These are phyloP conservation scores for Tachina grossa DNA, from an alignment of 2,888 invertebrate species.

Conservation along the genomic window DNA sequence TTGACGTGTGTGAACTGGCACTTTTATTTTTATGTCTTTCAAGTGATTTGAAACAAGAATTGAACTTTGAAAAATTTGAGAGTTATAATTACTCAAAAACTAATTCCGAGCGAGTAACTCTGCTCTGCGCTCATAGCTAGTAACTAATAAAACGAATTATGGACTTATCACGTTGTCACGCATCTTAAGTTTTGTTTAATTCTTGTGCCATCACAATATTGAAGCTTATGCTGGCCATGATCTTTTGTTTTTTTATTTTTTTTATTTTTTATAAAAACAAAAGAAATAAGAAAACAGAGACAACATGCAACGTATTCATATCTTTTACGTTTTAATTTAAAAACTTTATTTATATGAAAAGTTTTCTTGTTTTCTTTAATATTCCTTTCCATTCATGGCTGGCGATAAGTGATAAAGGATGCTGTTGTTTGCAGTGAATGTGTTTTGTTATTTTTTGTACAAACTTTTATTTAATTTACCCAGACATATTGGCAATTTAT, in stretches of 20 bases:
- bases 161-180: not conserved
- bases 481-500: not conserved
- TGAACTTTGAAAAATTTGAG: too few relatives aligned
- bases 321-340: conserved; percentile 53
- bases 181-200: not conserved
- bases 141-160: not conserved
- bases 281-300: conserved; percentile 6
- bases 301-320: conserved; percentile 2
- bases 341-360: conserved; percentile 62
- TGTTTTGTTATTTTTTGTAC: conserved; percentile 20
- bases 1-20: too few relatives aligned
- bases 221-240: not conserved
- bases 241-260: not conserved
- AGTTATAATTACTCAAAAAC: too few relatives aligned
- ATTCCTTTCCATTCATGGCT: not conserved
- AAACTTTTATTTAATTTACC: conserved; percentile 25
- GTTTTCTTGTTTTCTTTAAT: conserved; percentile 36
- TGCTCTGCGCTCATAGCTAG: too few relatives aligned
- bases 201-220: not conserved
- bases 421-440: not conserved
- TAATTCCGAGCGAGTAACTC: not conserved
- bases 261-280: conserved; percentile 2
- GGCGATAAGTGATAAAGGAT: not conserved
- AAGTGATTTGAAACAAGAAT: too few relatives aligned
- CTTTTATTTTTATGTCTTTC: too few relatives aligned